A percentile compares a stretch with the other conserved stretches of the same genome.
These are phyloP conservation scores for Muscicapa comitata DNA, from an alignment of 2,797 vertebrate species.

Conservation along the genomic window DNA sequence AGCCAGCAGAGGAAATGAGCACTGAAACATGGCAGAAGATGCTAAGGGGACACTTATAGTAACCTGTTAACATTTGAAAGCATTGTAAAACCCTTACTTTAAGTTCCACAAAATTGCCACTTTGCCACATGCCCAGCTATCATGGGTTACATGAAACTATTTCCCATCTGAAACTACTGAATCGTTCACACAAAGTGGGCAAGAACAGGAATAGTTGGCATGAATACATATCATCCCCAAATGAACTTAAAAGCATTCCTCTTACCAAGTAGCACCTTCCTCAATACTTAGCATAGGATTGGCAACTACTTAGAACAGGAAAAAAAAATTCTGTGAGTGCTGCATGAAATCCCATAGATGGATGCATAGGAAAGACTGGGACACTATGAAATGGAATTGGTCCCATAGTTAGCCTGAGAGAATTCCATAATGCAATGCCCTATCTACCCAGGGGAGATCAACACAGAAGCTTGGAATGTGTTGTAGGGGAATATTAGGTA, in stretches of 20 bases:
- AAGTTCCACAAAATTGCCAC: background rate
- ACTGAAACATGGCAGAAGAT: background rate
- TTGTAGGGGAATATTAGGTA: fast-evolving
- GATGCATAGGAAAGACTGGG: background rate
- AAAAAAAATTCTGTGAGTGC: background rate
- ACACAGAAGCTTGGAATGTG: background rate
- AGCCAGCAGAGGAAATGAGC: background rate
- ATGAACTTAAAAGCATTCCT: background rate
- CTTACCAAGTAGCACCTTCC: background rate
- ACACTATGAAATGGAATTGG: background rate
- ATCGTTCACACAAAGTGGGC: background rate
- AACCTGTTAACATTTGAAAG: background rate
- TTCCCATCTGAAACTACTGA: background rate
- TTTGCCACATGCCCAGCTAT: background rate
- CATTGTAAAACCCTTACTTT: background rate
- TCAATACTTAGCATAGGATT: background rate
- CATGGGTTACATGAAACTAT: background rate
- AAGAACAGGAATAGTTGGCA: background rate
- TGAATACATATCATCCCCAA: background rate
- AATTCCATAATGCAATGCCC: background rate
- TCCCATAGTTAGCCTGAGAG: background rate
- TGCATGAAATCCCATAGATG: background rate
- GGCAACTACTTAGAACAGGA: background rate
- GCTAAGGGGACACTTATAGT: background rate
- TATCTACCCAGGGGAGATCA: background rate